Conservation (phyloP, 2,113 vertebrate species). For the Lanius ludovicianus region DNA sequence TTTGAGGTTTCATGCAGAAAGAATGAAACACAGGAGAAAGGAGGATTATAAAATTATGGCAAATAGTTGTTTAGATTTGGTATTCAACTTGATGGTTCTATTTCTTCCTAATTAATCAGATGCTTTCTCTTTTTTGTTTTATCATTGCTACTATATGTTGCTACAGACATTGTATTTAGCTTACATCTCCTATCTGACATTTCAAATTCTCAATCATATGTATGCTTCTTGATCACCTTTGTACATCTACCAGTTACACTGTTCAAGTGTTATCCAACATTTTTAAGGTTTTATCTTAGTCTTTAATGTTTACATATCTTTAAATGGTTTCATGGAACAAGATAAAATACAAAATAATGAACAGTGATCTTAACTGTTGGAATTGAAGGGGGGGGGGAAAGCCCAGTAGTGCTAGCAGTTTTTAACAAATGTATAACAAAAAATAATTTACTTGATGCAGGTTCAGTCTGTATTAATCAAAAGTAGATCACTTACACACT, state of each 20-base stretch:
- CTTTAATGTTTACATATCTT: not conserved
- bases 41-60: not conserved
- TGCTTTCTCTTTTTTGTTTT: not conserved
- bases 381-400: not conserved
- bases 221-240: not conserved
- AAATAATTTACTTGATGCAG: not conserved
- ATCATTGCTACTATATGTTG: not conserved
- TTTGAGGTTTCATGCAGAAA: not conserved
- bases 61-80: not conserved
- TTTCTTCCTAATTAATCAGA: not conserved
- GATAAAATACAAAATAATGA: not conserved
- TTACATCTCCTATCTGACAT: not conserved
- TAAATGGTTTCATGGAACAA: not conserved
- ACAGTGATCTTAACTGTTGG: not conserved
- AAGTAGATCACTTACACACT: not conserved
- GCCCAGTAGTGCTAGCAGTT: not conserved
- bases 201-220: not conserved
- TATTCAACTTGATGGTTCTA: not conserved
- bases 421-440: not conserved
- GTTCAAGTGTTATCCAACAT: not conserved
- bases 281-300: not conserved
- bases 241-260: not conserved
- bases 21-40: not conserved
- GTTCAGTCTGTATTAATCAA: not conserved
- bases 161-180: not conserved